Evolutionary conservation across 2,113 vertebrate species (phyloP), one percentile per base, ranked within the genome.

Genomic region (Odontophorus gujanensis): DNA sequence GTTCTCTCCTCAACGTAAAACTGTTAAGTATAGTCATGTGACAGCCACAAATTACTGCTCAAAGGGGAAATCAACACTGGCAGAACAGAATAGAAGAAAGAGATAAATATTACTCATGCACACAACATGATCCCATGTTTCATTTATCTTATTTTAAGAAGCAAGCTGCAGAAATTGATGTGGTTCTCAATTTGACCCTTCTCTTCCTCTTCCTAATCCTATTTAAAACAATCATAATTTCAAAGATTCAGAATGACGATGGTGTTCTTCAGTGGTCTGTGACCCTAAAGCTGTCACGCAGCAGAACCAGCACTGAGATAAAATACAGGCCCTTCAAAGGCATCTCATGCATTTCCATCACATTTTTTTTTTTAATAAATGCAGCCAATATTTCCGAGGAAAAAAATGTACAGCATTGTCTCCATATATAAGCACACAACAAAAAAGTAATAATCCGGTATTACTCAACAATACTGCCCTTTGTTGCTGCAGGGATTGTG

Each of bases 61-160:
- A 40, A 68, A 92, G 77, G 43, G 43, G 9, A 93, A 88, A 48
- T 51, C 24, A 92, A 36, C 71, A 62, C 17, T 4, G 9, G 50
- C 50, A 93, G 32, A 88, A 86, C 0, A 13, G 36, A 81, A 53
- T 13, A 81, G 30, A 11, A 55, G 75, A 57, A 74, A 42, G 38
- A 78, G 32, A 67, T 30, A 93, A 89, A 80, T 62, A 76, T 12
- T 58, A 85, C 45, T 62, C 59, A n/a, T 2, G 20, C 42, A 91
- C 13, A 53, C 50, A 80, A 57, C 17, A 40, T 7, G 3, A 62
- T 17, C 34, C 58, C 55, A 43, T 16, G 22, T n/a, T 75, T 84
- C 59, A 69, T 68, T 74, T 84, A n/a, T 74, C 76, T 92, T 85
- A 53, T 61, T 90, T 93, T 84, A 90, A 89, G 81, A 89, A 53